phyloP scores from a whole-genome alignment of 53 echinoderm and acorn worm genomes.

The Hippasteria phrygiana region DNA sequence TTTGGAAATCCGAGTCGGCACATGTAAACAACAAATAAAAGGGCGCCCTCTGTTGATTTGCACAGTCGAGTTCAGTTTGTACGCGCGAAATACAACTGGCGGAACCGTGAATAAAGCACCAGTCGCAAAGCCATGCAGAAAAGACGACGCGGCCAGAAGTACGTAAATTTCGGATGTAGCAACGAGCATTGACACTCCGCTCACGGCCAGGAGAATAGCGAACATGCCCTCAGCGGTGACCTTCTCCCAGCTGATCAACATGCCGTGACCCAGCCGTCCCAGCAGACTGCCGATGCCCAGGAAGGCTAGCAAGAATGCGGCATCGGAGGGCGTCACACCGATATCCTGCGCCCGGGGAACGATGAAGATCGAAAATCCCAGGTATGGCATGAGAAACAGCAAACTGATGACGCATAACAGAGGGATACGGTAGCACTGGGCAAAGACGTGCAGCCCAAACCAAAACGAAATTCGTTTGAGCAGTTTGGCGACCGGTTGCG shows the following conservation, averaged over 20 bases:
- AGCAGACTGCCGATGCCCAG: constrained; percentile 65
- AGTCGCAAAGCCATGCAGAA: background rate
- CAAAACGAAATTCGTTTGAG: background rate
- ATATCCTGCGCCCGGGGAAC: background rate
- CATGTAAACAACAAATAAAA: too few species aligned
- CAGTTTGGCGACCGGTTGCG: background rate
- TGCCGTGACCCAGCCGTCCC: constrained; percentile 55
- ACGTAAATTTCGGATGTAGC: background rate
- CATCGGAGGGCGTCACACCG: constrained; percentile 1
- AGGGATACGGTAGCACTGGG: background rate
- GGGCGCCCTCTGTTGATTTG: too few species aligned
- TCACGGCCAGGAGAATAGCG: background rate
- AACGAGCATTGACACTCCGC: background rate
- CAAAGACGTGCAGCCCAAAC: background rate
- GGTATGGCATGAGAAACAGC: background rate
- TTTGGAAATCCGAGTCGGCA: too few species aligned
- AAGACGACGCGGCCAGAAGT: background rate
- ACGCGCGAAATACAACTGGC: too few species aligned
- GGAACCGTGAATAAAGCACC: background rate
- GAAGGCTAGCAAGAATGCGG: constrained; percentile 61
- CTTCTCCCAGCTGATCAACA: background rate
- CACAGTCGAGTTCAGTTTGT: too few species aligned
- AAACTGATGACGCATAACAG: background rate
- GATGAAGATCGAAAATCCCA: background rate
- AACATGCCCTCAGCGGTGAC: background rate